Evolutionary conservation across 2,888 invertebrate species (phyloP).

Genomic region (Cephalotes varians): DNA sequence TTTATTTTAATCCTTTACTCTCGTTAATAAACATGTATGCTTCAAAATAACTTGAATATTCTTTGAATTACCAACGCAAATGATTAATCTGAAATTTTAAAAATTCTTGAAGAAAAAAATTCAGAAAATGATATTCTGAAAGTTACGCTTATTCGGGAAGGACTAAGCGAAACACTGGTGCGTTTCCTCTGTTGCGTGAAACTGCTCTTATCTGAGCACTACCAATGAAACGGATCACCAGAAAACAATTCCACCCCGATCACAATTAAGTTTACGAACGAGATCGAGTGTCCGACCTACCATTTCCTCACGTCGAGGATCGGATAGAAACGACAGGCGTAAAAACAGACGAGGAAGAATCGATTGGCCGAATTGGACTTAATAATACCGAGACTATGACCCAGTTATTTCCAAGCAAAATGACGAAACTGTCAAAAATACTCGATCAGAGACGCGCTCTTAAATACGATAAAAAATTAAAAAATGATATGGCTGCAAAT

Average conservation of each 20-base stretch:
- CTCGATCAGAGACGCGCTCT: not conserved
- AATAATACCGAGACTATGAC: constrained; percentile 33
- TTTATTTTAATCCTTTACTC: not conserved
- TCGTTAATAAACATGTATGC: not conserved
- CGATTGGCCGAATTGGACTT: constrained; percentile 32
- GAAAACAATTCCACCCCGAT: constrained; percentile 59
- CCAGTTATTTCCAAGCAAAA: constrained; percentile 28
- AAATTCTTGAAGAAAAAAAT: not conserved
- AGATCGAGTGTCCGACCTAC: constrained; percentile 46
- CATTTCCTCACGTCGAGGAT: constrained; percentile 45
- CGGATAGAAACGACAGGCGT: not conserved
- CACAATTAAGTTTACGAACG: constrained; percentile 67
- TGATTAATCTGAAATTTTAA: not conserved
- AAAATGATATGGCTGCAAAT: not conserved
- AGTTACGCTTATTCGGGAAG: not conserved
- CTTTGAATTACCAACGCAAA: not conserved
- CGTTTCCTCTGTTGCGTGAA: constrained; percentile 11
- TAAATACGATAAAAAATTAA: not conserved
- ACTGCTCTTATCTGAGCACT: constrained; percentile 43
- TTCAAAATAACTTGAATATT: not conserved
- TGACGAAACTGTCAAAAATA: constrained; percentile 29
- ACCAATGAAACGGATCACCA: constrained; percentile 58
- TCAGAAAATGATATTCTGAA: not conserved
- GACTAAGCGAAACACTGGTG: not conserved
- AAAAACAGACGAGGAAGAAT: constrained; percentile 21